Conservation (phyloP, 2,113 vertebrate genomes). For the Microcebus murinus region DNA sequence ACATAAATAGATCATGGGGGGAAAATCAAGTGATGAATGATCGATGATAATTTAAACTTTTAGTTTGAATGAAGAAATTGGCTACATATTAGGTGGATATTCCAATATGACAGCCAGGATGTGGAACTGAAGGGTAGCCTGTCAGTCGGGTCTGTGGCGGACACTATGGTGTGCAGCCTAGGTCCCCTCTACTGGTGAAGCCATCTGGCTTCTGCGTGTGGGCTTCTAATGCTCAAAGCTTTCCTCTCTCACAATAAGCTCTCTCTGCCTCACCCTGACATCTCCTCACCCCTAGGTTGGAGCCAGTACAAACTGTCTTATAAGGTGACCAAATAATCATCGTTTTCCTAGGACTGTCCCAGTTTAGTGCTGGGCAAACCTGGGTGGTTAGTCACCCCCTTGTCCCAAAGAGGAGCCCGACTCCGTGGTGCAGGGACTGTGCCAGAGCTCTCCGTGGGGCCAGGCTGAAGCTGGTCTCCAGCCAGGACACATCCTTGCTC, state of each 20-base stretch:
- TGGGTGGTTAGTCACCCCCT: background rate
- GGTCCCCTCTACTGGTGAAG: background rate
- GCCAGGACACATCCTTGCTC: background rate
- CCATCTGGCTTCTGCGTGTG: background rate
- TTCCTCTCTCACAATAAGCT: background rate
- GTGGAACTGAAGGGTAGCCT: background rate
- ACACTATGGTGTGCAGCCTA: background rate
- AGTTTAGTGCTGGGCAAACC: background rate
- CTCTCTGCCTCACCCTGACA: background rate
- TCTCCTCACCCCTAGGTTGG: background rate
- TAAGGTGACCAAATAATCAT: background rate
- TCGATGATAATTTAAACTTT: conserved; percentile 13
- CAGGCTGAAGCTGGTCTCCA: background rate
- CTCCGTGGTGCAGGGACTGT: background rate
- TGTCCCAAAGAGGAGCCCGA: background rate
- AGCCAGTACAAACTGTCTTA: background rate
- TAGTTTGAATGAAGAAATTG: conserved; percentile 29
- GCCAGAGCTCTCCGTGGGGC: fast-evolving
- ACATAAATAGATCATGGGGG: background rate
- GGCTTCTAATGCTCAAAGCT: background rate
- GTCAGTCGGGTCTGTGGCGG: background rate
- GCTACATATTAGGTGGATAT: background rate
- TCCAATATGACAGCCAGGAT: background rate
- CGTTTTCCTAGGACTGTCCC: background rate
- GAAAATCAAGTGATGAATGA: background rate